Evolutionary conservation across 2,888 invertebrate genomes (phyloP).

Genomic region (Myathropa florea): DNA sequence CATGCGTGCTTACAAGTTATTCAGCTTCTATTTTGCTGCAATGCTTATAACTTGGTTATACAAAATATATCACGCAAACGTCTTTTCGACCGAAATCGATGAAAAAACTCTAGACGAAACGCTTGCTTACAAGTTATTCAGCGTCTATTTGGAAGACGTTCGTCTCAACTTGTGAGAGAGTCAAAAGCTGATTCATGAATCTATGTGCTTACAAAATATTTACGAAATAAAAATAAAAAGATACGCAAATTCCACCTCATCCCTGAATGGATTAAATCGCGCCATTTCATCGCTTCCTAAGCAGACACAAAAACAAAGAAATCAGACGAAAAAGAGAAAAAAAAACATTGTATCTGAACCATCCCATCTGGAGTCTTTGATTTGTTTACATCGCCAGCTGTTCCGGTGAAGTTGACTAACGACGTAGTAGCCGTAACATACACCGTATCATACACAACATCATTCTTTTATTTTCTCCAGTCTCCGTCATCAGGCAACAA

Average conservation of each 20-base stretch:
- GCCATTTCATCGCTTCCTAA: background rate
- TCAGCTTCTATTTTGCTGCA: background rate
- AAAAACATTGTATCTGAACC: background rate
- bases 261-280: background rate
- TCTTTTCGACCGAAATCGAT: too few relatives aligned
- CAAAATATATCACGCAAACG: too few relatives aligned
- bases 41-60: too few relatives aligned
- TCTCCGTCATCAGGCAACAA: constrained; percentile 18
- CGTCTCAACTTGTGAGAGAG: background rate
- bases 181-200: background rate
- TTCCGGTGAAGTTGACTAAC: constrained; percentile 17
- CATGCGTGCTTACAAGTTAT: background rate
- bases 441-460: constrained; percentile 28
- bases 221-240: background rate
- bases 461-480: background rate
- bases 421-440: constrained; percentile 37
- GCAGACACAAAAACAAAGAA: background rate
- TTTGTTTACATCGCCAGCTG: constrained; percentile 65
- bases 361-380: constrained; percentile 42
- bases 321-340: background rate
- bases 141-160: background rate
- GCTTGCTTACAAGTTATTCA: background rate
- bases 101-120: background rate
- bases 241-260: background rate
- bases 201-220: constrained; percentile 30